Evolutionary conservation across 64 coral and sea anemone species (phyloP).

Genomic region (Montipora efflorescens): DNA sequence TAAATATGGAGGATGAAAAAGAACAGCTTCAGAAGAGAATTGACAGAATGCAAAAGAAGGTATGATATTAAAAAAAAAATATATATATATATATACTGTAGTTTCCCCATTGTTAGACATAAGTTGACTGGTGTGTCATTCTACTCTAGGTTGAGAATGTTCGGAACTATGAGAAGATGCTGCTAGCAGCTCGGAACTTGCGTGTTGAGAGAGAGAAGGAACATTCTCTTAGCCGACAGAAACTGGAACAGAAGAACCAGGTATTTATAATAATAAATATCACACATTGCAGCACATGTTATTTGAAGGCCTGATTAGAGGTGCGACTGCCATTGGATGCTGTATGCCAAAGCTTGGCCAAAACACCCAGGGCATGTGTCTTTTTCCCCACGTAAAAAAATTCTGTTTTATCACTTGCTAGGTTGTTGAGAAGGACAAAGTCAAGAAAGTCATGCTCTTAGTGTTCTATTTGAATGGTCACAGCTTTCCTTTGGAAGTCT

Average conservation of each 20-base stretch:
- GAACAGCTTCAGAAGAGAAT: constrained; percentile 92
- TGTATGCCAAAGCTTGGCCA: no score
- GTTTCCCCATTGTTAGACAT: neutral
- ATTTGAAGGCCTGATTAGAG: no score
- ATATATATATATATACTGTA: no score
- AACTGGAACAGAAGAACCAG: constrained; percentile 97
- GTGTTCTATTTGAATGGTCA: neutral
- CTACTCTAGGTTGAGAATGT: constrained; percentile 81
- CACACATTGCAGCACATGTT: no score
- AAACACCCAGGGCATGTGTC: no score
- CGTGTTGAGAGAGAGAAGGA: constrained; percentile 97
- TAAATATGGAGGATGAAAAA: constrained; percentile 97
- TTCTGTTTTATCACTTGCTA: no score
- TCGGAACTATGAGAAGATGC: constrained; percentile 95
- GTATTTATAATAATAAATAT: neutral
- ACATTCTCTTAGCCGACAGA: constrained; percentile 80
- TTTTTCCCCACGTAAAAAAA: no score
- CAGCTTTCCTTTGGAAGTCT: neutral
- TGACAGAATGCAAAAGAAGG: constrained; percentile 96
- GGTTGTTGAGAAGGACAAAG: neutral
- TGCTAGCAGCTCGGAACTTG: constrained; percentile 88
- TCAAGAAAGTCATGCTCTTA: no score
- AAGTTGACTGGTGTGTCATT: neutral
- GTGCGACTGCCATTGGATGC: no score
- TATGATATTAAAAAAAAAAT: neutral